Conservation (phyloP, 1,140 invertebrate species). For the Hydropsyche tenuis region DNA sequence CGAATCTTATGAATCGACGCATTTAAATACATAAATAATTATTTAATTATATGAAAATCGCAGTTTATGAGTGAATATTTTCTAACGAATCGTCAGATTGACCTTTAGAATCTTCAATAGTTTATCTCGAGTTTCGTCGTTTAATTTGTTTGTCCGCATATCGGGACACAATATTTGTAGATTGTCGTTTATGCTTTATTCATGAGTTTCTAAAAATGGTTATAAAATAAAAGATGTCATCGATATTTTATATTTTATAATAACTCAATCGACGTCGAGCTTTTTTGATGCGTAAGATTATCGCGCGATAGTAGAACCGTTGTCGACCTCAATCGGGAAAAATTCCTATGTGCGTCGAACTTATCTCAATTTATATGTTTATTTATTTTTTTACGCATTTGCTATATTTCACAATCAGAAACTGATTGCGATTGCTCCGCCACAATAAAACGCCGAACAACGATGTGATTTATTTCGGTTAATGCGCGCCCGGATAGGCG, state of each 20-base stretch:
- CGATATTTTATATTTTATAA: conserved; percentile 21
- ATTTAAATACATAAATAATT: conserved; percentile 14
- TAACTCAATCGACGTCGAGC: conserved; percentile 16
- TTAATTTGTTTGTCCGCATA: conserved; percentile 25
- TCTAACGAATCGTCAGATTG: conserved; percentile 3
- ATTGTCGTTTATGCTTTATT: conserved; percentile 22
- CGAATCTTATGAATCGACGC: conserved; percentile 4
- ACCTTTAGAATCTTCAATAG: conserved; percentile 13
- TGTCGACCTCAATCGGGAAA: too few relatives aligned
- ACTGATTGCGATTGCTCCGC: conserved; percentile 16
- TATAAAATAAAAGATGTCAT: conserved; percentile 21
- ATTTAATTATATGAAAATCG: conserved; percentile 13
- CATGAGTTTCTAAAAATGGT: conserved; percentile 17
- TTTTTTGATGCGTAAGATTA: conserved; percentile 2
- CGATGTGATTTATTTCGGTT: conserved; percentile 14
- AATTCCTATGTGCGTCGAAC: too few relatives aligned
- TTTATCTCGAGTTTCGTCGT: conserved; percentile 16
- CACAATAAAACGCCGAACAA: conserved; percentile 1
- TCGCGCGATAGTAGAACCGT: too few relatives aligned
- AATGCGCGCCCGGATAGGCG: conserved; percentile 3
- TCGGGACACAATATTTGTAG: background rate
- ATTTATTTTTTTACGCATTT: background rate
- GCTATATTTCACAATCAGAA: conserved; percentile 11
- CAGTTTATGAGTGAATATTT: conserved; percentile 6
- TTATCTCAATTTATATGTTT: too few relatives aligned